These are phyloP conservation scores for Agrotis ipsilon DNA, from an alignment of 2,888 invertebrate species.

Conservation along the genomic window DNA sequence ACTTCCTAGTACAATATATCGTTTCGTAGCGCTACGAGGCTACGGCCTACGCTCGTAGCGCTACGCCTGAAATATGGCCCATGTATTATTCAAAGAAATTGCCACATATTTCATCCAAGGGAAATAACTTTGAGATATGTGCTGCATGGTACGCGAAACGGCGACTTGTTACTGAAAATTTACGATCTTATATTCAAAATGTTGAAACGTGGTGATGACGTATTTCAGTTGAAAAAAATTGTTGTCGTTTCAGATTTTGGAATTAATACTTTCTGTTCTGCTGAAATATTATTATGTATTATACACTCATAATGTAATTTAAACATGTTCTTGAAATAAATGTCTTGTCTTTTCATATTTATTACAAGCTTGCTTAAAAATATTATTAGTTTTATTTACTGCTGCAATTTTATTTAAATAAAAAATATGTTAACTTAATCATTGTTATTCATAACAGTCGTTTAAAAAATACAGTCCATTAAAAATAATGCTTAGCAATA, in stretches of 20 bases:
- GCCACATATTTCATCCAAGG: constrained; percentile 92
- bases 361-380: neutral
- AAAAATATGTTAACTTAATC: neutral
- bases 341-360: neutral
- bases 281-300: constrained; percentile 13
- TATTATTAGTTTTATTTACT: neutral
- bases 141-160: constrained; percentile 73
- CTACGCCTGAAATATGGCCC: constrained; percentile 90
- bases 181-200: constrained; percentile 58
- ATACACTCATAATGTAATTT: neutral
- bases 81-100: constrained; percentile 92
- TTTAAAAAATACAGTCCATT: neutral
- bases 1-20: constrained; percentile 70
- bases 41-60: constrained; percentile 78
- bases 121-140: constrained; percentile 89
- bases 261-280: constrained; percentile 42
- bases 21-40: constrained; percentile 68
- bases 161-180: constrained; percentile 67
- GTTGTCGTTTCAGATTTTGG: constrained; percentile 37
- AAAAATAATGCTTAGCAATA: neutral
- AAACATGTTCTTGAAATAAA: constrained; percentile 1
- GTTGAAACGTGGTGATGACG: constrained; percentile 61
- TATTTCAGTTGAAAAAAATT: constrained; percentile 49
- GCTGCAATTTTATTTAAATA: neutral
- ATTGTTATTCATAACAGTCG: neutral